Conservation (phyloP, 1,140 invertebrate species). For the Polyergus mexicanus region DNA sequence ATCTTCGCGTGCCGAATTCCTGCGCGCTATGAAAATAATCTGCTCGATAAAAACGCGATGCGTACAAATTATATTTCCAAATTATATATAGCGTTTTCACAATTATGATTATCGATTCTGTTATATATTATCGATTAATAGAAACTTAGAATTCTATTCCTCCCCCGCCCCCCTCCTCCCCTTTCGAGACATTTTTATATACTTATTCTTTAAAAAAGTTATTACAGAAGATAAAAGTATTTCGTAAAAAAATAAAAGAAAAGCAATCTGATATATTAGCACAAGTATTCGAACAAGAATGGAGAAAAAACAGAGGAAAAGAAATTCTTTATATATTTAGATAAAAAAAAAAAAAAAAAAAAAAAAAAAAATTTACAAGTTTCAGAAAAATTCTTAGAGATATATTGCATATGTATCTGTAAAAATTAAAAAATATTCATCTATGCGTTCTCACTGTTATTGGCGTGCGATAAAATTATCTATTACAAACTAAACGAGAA, state of each 20-base stretch:
- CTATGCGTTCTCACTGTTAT: background rate
- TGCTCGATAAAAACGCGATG: background rate
- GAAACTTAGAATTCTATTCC: background rate
- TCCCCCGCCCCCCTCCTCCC: too few relatives aligned
- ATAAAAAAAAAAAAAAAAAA: too few relatives aligned
- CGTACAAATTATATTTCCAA: background rate
- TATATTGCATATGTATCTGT: background rate
- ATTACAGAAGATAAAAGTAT: too few relatives aligned
- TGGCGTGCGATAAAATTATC: slow-evolving; percentile 35
- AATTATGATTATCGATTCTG: background rate
- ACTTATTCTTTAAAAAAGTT: background rate
- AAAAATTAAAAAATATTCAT: background rate
- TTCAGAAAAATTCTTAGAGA: background rate
- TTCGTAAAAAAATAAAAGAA: too few relatives aligned
- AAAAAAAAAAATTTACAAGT: background rate
- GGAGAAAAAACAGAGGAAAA: too few relatives aligned
- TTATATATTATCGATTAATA: background rate
- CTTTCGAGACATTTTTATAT: background rate
- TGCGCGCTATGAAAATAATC: slow-evolving; percentile 57
- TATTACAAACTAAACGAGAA: slow-evolving; percentile 51
- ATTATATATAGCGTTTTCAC: too few relatives aligned
- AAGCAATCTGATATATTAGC: too few relatives aligned
- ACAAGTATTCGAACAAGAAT: too few relatives aligned
- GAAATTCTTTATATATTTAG: too few relatives aligned
- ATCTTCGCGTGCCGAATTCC: slow-evolving; percentile 58